phyloP scores from a whole-genome alignment of 2,797 vertebrate species.

The Rhabdomys pumilio region DNA sequence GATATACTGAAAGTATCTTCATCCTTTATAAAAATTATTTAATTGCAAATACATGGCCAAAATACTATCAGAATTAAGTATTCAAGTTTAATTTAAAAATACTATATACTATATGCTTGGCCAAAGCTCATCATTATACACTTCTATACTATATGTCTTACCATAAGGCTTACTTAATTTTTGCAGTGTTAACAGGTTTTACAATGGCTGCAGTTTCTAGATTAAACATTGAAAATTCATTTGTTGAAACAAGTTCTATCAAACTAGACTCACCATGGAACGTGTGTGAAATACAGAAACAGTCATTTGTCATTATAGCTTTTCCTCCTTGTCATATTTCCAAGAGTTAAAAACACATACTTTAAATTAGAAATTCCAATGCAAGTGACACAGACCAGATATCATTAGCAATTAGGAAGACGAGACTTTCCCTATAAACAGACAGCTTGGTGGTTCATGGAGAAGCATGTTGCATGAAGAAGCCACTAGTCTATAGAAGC shows the following conservation, averaged over 20 bases:
- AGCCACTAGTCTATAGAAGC: fast-evolving
- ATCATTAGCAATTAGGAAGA: neutral
- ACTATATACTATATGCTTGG: neutral
- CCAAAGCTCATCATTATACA: neutral
- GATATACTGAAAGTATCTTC: neutral
- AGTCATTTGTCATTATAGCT: neutral
- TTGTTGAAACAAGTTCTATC: conserved; percentile 28
- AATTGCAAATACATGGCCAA: neutral
- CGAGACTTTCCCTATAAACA: neutral
- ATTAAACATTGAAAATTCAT: conserved; percentile 59
- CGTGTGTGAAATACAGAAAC: neutral
- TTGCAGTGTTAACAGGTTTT: conserved; percentile 13
- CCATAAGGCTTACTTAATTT: conserved; percentile 22
- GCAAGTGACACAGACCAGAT: neutral
- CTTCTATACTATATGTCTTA: conserved; percentile 43
- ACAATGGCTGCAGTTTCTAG: conserved; percentile 42
- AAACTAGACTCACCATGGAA: neutral
- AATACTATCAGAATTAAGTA: neutral
- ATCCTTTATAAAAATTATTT: neutral
- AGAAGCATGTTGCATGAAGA: neutral
- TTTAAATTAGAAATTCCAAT: neutral
- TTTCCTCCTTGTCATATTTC: neutral
- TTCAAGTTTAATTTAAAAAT: neutral
- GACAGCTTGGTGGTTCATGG: neutral
- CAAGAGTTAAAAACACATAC: neutral